A percentile compares a stretch with the other conserved stretches of the same genome.
phyloP scores from a whole-genome alignment of 2,113 vertebrate species.

The Nothoprocta pentlandii region DNA sequence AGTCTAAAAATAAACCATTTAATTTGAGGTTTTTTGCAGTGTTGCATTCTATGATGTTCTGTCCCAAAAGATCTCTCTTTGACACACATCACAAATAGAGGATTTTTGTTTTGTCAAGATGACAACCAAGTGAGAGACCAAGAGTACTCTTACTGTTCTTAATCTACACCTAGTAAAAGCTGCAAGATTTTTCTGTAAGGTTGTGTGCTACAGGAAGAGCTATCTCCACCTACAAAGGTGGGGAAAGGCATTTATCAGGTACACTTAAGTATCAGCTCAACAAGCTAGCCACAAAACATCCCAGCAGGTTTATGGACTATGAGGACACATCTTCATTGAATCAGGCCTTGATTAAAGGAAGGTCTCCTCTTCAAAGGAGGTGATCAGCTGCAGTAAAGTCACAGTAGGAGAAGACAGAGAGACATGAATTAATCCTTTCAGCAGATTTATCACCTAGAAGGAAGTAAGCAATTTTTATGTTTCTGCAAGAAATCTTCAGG shows the following conservation, averaged over 20 bases:
- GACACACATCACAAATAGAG: neutral
- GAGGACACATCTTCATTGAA: neutral
- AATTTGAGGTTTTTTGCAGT: neutral
- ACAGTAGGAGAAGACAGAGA: neutral
- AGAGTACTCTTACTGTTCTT: neutral
- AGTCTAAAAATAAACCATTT: neutral
- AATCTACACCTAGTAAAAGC: neutral
- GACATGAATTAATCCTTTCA: neutral
- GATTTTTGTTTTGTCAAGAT: neutral
- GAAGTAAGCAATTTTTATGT: neutral
- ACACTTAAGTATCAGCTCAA: neutral
- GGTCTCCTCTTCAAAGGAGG: neutral
- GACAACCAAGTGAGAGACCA: neutral
- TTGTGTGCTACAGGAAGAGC: neutral
- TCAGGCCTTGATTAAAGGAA: neutral
- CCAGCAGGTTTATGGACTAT: neutral
- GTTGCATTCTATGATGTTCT: neutral
- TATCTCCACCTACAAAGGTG: neutral
- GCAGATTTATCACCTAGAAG: neutral
- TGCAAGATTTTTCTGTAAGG: neutral
- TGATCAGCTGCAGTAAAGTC: neutral
- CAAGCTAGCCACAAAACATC: neutral
- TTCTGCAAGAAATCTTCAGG: neutral
- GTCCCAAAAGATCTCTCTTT: neutral
- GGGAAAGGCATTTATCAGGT: neutral